phyloP scores from a whole-genome alignment of 37 sponge, comb jelly and placozoan genomes.

The Halisarca cf. caerulea region DNA sequence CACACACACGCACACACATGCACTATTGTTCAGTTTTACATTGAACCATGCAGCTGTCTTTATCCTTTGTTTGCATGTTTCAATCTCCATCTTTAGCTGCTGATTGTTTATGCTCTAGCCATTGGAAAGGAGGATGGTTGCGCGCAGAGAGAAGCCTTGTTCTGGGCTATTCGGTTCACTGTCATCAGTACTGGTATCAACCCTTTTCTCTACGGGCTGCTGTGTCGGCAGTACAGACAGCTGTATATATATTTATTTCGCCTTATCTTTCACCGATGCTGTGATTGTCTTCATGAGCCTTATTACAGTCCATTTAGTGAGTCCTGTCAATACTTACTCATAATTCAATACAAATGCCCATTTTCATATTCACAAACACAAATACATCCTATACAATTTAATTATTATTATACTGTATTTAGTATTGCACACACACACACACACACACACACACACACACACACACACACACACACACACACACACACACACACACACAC shows the following conservation, averaged over 20 bases:
- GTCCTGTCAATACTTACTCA: background rate
- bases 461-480: background rate
- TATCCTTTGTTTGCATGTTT: background rate
- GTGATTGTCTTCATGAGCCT: conserved; percentile 37
- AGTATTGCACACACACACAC: background rate
- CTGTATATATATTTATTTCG: conserved; percentile 58
- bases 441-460: background rate
- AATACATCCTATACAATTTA: background rate
- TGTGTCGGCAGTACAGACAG: conserved; percentile 75
- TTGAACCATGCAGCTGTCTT: too few species aligned
- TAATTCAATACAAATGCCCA: background rate
- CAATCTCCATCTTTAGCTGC: background rate
- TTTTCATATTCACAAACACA: background rate
- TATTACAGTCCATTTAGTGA: conserved; percentile 23
- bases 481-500: background rate
- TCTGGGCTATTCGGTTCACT: conserved; percentile 75
- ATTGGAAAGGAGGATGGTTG: background rate
- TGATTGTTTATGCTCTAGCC: conserved; percentile 9
- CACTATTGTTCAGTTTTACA: too few species aligned
- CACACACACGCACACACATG: background rate
- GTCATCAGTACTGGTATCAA: conserved; percentile 66
- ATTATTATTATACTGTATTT: background rate
- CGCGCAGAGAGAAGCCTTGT: conserved; percentile 21
- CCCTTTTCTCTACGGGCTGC: conserved; percentile 72
- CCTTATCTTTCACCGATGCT: conserved; percentile 31